These are phyloP conservation scores for Antennarius striatus DNA, from an alignment of 2,113 vertebrate genomes.

Conservation along the genomic window DNA sequence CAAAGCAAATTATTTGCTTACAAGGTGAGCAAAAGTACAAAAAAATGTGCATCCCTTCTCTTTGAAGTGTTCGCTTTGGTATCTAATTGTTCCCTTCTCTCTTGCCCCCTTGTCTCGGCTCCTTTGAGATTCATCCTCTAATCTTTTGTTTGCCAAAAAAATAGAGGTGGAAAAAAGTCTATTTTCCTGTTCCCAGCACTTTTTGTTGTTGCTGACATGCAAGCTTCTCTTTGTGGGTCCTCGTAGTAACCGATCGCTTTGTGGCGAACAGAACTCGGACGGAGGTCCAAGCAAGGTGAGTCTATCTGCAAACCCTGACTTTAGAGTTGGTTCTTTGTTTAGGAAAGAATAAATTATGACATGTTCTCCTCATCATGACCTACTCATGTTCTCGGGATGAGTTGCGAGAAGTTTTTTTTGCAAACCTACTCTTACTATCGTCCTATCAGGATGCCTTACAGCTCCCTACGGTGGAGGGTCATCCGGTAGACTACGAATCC, in stretches of 20 bases:
- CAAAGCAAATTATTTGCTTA: constrained; percentile 31
- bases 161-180: neutral
- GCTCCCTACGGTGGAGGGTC: constrained; percentile 46
- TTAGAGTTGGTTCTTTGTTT: constrained; percentile 21
- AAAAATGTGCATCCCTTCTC: constrained; percentile 16
- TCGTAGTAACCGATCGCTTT: constrained; percentile 14
- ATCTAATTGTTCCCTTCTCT: constrained; percentile 20
- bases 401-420: neutral
- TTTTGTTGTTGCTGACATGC: constrained; percentile 49
- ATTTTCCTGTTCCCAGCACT: constrained; percentile 15
- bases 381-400: constrained; percentile 22
- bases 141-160: constrained; percentile 28
- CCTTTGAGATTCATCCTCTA: constrained; percentile 34
- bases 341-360: constrained; percentile 21
- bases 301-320: neutral
- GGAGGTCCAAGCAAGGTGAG: neutral
- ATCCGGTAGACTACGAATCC: constrained; percentile 49
- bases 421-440: no score
- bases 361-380: constrained; percentile 7
- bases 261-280: neutral
- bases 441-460: constrained; percentile 1
- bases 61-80: constrained; percentile 31
- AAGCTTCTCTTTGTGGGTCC: constrained; percentile 26
- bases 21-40: constrained; percentile 20
- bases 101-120: constrained; percentile 7